phyloP scores from a whole-genome alignment of 2,797 vertebrate genomes.

The Neosilurus mollespiculum region DNA sequence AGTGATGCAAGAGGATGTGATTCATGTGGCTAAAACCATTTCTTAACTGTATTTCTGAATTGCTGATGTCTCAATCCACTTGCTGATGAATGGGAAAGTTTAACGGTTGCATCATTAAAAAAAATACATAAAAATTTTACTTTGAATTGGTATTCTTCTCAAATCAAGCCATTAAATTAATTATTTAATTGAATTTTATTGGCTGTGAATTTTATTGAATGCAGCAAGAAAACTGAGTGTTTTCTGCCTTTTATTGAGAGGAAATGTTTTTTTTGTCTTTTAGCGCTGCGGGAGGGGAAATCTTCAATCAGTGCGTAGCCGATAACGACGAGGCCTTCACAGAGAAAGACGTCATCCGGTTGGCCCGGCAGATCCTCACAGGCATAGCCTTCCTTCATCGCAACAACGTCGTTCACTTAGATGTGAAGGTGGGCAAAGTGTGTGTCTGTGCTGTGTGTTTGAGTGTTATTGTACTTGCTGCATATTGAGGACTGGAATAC shows the following conservation, averaged over 20 bases:
- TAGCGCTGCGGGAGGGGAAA: constrained; percentile 83
- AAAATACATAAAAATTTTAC: background rate
- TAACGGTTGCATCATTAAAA: too few relatives aligned
- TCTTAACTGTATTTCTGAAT: background rate
- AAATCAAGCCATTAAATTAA: background rate
- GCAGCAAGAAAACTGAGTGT: background rate
- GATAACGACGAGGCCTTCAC: constrained; percentile 83
- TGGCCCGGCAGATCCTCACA: constrained; percentile 77
- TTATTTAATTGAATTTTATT: too few relatives aligned
- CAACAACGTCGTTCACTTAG: constrained; percentile 80
- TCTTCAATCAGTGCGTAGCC: constrained; percentile 81
- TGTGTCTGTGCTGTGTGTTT: background rate
- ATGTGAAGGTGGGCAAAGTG: constrained; percentile 75
- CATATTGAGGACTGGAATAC: too few relatives aligned
- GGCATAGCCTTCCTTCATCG: constrained; percentile 79
- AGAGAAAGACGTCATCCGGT: constrained; percentile 79
- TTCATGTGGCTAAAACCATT: too few relatives aligned
- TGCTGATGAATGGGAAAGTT: background rate
- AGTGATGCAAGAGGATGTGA: background rate
- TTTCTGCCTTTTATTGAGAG: background rate
- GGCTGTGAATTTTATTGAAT: background rate
- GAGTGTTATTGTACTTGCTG: too few relatives aligned
- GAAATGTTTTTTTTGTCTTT: constrained; percentile 1
- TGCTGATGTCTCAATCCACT: background rate
- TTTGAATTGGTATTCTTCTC: background rate